These are phyloP conservation scores for Myotis myotis DNA, from an alignment of 2,797 vertebrate species.

Conservation along the genomic window DNA sequence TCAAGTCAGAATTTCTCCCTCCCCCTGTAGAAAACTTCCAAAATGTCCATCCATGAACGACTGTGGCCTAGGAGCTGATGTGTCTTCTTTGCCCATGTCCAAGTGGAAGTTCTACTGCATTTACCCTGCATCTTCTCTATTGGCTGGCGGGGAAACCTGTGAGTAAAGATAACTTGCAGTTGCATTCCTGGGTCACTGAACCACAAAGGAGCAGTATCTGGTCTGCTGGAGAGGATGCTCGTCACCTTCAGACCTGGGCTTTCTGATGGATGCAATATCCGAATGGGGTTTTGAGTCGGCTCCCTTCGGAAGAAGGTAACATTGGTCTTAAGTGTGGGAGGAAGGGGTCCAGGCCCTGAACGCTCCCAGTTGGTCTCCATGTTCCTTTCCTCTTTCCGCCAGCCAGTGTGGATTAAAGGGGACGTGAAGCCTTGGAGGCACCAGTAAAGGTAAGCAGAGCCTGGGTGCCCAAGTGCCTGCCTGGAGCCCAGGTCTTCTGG, in stretches of 20 bases:
- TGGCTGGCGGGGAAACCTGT: not conserved
- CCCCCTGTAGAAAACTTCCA: not conserved
- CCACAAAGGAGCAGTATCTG: not conserved
- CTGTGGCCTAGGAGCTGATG: not conserved
- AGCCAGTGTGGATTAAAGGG: not conserved
- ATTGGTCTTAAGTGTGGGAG: accelerated
- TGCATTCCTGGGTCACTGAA: not conserved
- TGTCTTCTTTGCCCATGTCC: not conserved
- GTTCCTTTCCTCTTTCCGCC: not conserved
- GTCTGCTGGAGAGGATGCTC: not conserved
- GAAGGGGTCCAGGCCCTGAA: not conserved
- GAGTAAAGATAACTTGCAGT: not conserved
- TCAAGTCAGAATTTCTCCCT: not conserved
- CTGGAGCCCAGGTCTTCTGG: not conserved
- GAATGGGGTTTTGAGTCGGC: no score
- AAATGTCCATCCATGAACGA: not conserved
- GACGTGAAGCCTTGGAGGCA: not conserved
- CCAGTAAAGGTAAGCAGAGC: not conserved
- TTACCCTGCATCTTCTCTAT: not conserved
- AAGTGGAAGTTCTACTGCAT: not conserved
- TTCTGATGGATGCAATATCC: not conserved
- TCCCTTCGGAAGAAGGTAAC: not conserved
- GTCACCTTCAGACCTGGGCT: not conserved
- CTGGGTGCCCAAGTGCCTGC: no score
- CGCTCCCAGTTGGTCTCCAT: not conserved